Percentiles rank a stretch among this genome's conserved stretches.
These are phyloP conservation scores for Falco rusticolus DNA, from an alignment of 2,797 vertebrate species.

Conservation along the genomic window DNA sequence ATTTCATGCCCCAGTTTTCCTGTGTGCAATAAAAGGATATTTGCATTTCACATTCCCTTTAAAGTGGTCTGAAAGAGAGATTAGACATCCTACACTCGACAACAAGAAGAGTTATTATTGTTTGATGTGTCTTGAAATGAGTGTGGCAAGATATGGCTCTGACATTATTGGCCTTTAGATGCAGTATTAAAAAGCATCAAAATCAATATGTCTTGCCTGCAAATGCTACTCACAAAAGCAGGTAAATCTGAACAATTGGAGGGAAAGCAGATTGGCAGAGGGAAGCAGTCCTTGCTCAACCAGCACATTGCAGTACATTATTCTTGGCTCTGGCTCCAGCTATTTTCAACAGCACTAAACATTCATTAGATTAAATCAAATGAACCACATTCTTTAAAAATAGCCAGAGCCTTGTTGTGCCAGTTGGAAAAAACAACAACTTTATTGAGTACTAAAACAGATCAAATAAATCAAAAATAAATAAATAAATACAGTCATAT, in stretches of 20 bases:
- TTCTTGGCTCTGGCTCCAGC: constrained; percentile 58
- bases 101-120: not conserved
- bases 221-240: not conserved
- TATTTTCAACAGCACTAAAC: constrained; percentile 61
- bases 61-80: not conserved
- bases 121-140: not conserved
- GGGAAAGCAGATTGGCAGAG: constrained; percentile 8
- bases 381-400: constrained; percentile 61
- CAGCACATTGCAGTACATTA: constrained; percentile 57
- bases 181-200: not conserved
- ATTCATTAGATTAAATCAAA: constrained; percentile 66
- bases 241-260: constrained; percentile 30
- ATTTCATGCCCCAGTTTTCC: constrained; percentile 4
- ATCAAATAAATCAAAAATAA: constrained; percentile 62
- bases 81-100: not conserved
- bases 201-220: not conserved
- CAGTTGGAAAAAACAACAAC: constrained; percentile 59
- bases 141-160: not conserved
- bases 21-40: not conserved
- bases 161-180: not conserved
- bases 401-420: constrained; percentile 29
- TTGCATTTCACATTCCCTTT: not conserved
- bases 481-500: constrained; percentile 51
- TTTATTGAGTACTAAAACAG: constrained; percentile 52
- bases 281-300: constrained; percentile 17